Base-by-base conservation (phyloP, 2,797 vertebrate species). In the Propithecus deckenii region DNA sequence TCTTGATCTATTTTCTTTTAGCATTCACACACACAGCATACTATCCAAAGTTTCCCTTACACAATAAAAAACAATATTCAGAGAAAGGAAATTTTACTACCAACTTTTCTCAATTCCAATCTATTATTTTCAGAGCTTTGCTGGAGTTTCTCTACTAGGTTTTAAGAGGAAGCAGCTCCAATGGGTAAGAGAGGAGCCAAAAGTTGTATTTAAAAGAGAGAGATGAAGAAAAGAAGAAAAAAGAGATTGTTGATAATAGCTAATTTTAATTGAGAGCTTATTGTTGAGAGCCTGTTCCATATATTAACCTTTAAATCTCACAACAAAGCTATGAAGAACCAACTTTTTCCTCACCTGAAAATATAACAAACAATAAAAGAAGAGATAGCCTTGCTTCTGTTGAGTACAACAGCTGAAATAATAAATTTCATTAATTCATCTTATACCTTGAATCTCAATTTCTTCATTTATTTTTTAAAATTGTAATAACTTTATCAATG, bases 21-120 rank as follows among this genome's bases (percentile, higher is more conserved):
- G n/a, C 50, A 92, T 59, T 92, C 23, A 95, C 43, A 90, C 55
- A 90, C 10, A 85, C 2, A 93, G n/a, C 50, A 52, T 25, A 90
- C 18, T 55, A 88, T 59, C 35, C 25, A 48, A 87, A 90, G 28
- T 67, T 90, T 76, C 71, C 79, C 87, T 67, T 96, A 86, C 30
- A 88, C 14, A 85, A 78, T 32, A 95, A 52, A 94, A 91, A 93
- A 65, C 46, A 89, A 81, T 86, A 91, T 94, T 91, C 48, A 96
- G n/a, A 76, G 50, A 75, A 86, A 97, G 30, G 4, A 87, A 92
- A 91, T 28, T 32, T 75, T 84, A 88, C 55, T 91, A 28, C 8
- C 50, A 85, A 85, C 10, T 80, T 71, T 90, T 90, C 59, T 88
- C 71, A 81, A 55, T 76, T 95, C 63, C n/a, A 52, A 69, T 63